A percentile compares a stretch with the other conserved stretches of the same genome.
Conservation (phyloP, 2,888 invertebrate genomes). For the Trachelus stipa region DNA sequence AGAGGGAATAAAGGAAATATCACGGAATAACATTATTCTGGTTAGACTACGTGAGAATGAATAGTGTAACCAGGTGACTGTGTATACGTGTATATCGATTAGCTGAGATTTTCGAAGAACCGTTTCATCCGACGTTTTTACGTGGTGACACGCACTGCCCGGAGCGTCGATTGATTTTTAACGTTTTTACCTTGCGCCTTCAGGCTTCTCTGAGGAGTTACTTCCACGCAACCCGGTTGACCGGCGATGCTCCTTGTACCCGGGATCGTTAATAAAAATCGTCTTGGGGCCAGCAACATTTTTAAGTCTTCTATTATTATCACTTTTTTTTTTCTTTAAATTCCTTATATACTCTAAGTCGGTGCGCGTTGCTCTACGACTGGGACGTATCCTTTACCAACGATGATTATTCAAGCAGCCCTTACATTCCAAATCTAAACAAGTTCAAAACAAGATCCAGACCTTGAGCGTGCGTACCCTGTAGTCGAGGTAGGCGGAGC, state of each 20-base stretch:
- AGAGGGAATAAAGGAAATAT: not conserved
- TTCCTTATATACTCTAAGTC: not conserved
- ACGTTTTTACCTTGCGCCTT: conserved; percentile 3
- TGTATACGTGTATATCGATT: not conserved
- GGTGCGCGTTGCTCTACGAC: not conserved
- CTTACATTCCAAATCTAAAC: conserved; percentile 3
- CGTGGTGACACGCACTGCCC: not conserved
- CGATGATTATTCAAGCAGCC: conserved; percentile 7
- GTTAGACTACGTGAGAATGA: not conserved
- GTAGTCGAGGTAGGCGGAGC: conserved; percentile 3
- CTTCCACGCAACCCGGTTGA: not conserved
- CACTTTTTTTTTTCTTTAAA: not conserved
- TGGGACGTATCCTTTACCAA: not conserved
- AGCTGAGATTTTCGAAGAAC: not conserved
- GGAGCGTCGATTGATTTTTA: conserved; percentile 1
- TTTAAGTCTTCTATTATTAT: not conserved
- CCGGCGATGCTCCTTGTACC: not conserved
- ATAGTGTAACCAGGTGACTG: not conserved
- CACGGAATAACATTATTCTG: not conserved
- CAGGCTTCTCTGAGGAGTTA: not conserved
- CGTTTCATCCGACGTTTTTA: not conserved
- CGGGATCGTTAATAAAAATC: conserved; percentile 4
- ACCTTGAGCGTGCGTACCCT: not conserved
- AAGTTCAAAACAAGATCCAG: conserved; percentile 6
- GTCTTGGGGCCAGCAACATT: not conserved